These are phyloP conservation scores for Exocentrus adspersus DNA, from an alignment of 2,888 invertebrate species.

Conservation along the genomic window DNA sequence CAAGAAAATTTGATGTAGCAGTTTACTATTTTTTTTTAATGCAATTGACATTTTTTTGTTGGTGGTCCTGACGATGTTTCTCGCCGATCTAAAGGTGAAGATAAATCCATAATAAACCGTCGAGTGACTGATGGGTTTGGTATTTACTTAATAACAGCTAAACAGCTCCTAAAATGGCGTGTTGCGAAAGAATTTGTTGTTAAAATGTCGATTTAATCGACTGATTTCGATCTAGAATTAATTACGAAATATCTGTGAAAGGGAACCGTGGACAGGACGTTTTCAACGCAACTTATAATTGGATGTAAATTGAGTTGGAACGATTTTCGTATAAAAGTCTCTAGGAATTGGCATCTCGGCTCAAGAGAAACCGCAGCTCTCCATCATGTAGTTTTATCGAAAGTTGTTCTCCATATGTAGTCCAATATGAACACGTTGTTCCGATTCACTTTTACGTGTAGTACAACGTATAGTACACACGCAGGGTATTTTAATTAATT, in stretches of 20 bases:
- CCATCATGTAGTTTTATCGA: too few relatives aligned
- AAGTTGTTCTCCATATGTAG: not conserved
- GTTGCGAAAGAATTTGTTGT: not conserved
- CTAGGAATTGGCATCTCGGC: too few relatives aligned
- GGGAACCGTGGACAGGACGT: not conserved
- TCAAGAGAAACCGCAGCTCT: too few relatives aligned
- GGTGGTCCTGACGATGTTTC: too few relatives aligned
- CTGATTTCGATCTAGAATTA: not conserved
- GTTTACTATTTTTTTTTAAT: too few relatives aligned
- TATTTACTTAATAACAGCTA: not conserved
- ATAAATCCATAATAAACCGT: not conserved
- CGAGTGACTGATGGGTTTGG: not conserved
- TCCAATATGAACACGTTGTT: not conserved
- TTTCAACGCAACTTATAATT: too few relatives aligned
- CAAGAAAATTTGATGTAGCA: too few relatives aligned
- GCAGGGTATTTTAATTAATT: slow-evolving; percentile 7
- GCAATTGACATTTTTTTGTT: too few relatives aligned
- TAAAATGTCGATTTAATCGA: not conserved
- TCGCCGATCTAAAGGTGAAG: not conserved
- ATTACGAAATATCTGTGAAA: not conserved
- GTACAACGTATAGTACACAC: not conserved
- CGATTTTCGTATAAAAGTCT: too few relatives aligned
- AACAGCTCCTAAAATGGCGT: slow-evolving; percentile 6
- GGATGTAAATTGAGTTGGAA: too few relatives aligned
- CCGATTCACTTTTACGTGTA: not conserved